A percentile compares a stretch with the other conserved stretches of the same genome.
Evolutionary conservation across 2,888 invertebrate species (phyloP).

Genomic region (Gastracanthus pulcherrimus): DNA sequence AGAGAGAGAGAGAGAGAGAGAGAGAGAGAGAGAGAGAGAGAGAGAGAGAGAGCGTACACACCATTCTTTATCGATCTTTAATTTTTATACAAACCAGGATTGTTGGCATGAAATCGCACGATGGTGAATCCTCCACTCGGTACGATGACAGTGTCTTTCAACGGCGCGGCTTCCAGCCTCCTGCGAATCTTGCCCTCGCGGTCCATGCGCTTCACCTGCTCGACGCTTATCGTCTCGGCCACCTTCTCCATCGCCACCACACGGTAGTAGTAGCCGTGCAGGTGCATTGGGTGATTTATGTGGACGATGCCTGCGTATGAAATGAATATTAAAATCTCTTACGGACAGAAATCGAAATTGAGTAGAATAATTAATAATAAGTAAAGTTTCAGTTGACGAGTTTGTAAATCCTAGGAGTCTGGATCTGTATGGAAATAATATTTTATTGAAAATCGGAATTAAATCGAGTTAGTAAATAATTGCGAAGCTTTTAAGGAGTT

Average conservation of each 20-base stretch:
- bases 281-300: slow-evolving; percentile 86
- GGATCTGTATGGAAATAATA: too few species aligned
- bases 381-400: background rate
- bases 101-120: slow-evolving; percentile 77
- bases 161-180: slow-evolving; percentile 71
- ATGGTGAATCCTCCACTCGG: slow-evolving; percentile 78
- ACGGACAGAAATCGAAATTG: too few species aligned
- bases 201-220: slow-evolving; percentile 70
- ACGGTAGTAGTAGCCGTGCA: slow-evolving; percentile 90
- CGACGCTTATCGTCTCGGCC: slow-evolving; percentile 67
- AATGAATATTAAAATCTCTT: background rate
- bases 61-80: too few species aligned
- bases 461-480: too few species aligned
- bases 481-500: too few species aligned
- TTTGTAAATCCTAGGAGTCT: too few species aligned
- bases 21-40: too few species aligned
- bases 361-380: too few species aligned
- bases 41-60: too few species aligned
- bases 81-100: slow-evolving; percentile 77
- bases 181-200: slow-evolving; percentile 65
- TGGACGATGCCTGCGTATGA: background rate
- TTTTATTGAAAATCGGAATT: too few species aligned
- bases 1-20: too few species aligned
- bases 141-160: slow-evolving; percentile 78
- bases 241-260: slow-evolving; percentile 86